Percentiles rank a stretch among this genome's conserved stretches.
phyloP scores from a whole-genome alignment of 2,888 invertebrate genomes.

The Psylliodes chrysocephalus region DNA sequence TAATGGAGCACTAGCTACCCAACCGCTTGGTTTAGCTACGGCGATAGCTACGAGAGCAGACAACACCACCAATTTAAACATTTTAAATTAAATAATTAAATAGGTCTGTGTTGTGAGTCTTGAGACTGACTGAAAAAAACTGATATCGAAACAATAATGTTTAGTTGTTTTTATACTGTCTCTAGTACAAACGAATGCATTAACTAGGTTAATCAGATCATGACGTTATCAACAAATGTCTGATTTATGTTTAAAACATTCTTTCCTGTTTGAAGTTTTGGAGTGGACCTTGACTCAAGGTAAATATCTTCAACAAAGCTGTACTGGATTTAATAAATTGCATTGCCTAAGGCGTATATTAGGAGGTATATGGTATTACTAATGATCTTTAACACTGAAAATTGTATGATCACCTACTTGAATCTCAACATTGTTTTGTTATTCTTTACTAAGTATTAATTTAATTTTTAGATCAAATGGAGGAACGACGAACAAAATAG shows the following conservation, averaged over 20 bases:
- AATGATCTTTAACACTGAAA: too few species aligned
- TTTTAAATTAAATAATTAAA: slow-evolving; percentile 44
- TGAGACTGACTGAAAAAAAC: slow-evolving; percentile 38
- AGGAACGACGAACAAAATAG: too few species aligned
- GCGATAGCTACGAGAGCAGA: slow-evolving; percentile 71
- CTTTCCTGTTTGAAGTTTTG: slow-evolving; percentile 6
- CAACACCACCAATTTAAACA: slow-evolving; percentile 61
- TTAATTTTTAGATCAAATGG: too few species aligned
- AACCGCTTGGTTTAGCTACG: slow-evolving; percentile 64
- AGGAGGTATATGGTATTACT: too few species aligned
- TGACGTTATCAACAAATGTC: slow-evolving; percentile 1
- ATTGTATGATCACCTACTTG: too few species aligned
- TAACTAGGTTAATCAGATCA: neutral
- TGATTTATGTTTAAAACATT: neutral
- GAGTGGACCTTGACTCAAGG: slow-evolving; percentile 9
- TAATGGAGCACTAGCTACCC: neutral
- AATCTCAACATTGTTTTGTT: too few species aligned
- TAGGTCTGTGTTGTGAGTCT: slow-evolving; percentile 43
- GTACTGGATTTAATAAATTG: too few species aligned
- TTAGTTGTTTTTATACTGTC: neutral
- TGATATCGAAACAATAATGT: slow-evolving; percentile 24
- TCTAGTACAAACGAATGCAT: neutral
- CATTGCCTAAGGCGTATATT: too few species aligned
- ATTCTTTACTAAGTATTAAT: too few species aligned
- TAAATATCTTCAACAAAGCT: too few species aligned